Evolutionary conservation across 2,113 vertebrate species (phyloP), one percentile per base, ranked within the genome.

Genomic region (Ibidorhyncha struthersii): DNA sequence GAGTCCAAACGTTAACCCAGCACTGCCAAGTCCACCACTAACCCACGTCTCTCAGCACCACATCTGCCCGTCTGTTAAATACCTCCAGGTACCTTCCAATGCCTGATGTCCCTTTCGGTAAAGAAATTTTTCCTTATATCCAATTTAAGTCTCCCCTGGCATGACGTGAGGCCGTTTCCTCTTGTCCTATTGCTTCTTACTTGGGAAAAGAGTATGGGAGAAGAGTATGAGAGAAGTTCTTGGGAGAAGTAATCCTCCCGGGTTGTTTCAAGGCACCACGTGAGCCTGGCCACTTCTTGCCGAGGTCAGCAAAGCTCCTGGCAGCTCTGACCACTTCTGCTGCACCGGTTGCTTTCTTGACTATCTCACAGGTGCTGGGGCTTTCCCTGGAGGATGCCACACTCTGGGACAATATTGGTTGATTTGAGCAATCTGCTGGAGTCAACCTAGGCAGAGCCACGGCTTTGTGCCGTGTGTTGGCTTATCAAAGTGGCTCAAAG

Each of bases 241-340:
- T 36, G 58, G 22, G n/a, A 61, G 73, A 36, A 43, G 20, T 47
- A 15, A 40, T 25, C n/a, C 50, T 78, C 30, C 29, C 0, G 2
- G 29, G 34, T 36, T 47, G 41, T 40, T 74, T 55, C 12, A 36
- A 41, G 34, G 56, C 17, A 47, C 40, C 15, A 3, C 0, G 1
- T 18, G 41, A 81, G 38, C 59, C 9, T 12, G 19, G 19, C 9
- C 1, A 1, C 52, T 52, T 72, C 85, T 53, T 55, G 52, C 21
- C 0, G 1, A 72, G 62, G 43, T 81, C 89, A 81, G 58, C 63
- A 63, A 36, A 67, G 79, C 23, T 67, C n/a, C 47, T 0, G 0
- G 41, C 41, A 34, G 20, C 73, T 55, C 65, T 81, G 41, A 45
- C n/a, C 34, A 1, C 41, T 49, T 67, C 78, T 69, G n/a, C 82